phyloP scores from a whole-genome alignment of 2,113 vertebrate species.

The Trematocara stigmaticum region DNA sequence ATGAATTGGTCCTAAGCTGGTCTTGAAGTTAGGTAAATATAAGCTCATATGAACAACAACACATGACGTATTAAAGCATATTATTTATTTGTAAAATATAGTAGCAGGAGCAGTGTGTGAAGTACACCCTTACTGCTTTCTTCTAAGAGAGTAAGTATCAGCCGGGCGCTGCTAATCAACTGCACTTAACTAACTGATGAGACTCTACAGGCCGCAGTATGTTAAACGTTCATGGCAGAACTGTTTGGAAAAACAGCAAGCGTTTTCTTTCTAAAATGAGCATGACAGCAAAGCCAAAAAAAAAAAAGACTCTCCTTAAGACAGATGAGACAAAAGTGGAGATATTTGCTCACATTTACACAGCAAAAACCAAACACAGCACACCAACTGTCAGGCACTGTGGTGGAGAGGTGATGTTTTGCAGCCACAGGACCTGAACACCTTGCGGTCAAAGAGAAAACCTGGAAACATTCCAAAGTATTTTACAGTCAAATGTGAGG shows the following conservation, averaged over 20 bases:
- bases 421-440: neutral
- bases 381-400: neutral
- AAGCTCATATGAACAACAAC: neutral
- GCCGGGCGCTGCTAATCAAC: neutral
- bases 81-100: neutral
- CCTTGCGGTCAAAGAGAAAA: rapidly evolving
- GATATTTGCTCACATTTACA: neutral
- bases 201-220: neutral
- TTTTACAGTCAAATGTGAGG: neutral
- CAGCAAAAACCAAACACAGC: neutral
- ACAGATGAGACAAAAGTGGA: neutral
- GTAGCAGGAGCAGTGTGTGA: neutral
- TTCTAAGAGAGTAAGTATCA: neutral
- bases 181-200: neutral
- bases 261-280: neutral
- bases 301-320: neutral
- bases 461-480: neutral
- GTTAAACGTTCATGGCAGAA: neutral
- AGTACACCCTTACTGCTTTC: neutral
- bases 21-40: neutral
- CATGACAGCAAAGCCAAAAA: neutral
- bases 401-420: neutral
- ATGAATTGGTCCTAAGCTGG: neutral
- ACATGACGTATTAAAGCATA: neutral
- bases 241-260: neutral